Evolutionary conservation across 2,113 vertebrate genomes (phyloP).

Genomic region (Cryptomyrus ogoouensis): DNA sequence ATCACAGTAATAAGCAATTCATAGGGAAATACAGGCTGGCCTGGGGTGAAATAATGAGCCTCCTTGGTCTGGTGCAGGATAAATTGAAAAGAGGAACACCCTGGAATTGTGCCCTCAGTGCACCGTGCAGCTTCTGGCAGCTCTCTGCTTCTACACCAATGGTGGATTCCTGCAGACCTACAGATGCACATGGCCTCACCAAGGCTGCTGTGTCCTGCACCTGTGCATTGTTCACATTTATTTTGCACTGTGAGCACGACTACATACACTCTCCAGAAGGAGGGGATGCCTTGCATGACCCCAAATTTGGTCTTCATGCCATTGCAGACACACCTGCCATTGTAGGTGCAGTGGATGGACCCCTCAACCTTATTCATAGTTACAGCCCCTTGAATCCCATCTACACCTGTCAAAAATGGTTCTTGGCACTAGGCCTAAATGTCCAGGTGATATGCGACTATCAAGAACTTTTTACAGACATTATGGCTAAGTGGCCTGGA

Average conservation of each 20-base stretch:
- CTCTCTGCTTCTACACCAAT: no score
- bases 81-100: no score
- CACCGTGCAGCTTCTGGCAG: no score
- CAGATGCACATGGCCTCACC: neutral
- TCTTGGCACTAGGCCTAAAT: neutral
- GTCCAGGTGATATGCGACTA: neutral
- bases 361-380: neutral
- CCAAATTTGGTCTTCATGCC: neutral
- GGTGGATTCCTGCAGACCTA: no score
- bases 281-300: neutral
- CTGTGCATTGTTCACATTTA: neutral
- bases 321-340: neutral
- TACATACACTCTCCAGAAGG: neutral
- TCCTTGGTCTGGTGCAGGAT: no score
- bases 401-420: neutral
- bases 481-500: neutral
- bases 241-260: neutral
- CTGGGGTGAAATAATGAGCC: neutral
- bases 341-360: neutral
- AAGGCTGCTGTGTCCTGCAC: neutral
- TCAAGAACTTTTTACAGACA: neutral
- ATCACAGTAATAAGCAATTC: neutral
- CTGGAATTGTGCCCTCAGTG: no score
- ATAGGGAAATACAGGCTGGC: neutral
- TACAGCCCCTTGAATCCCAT: neutral